Evolutionary conservation across 2,113 vertebrate species (phyloP), one percentile per base, ranked within the genome.

Genomic region (Cebidichthys violaceus): DNA sequence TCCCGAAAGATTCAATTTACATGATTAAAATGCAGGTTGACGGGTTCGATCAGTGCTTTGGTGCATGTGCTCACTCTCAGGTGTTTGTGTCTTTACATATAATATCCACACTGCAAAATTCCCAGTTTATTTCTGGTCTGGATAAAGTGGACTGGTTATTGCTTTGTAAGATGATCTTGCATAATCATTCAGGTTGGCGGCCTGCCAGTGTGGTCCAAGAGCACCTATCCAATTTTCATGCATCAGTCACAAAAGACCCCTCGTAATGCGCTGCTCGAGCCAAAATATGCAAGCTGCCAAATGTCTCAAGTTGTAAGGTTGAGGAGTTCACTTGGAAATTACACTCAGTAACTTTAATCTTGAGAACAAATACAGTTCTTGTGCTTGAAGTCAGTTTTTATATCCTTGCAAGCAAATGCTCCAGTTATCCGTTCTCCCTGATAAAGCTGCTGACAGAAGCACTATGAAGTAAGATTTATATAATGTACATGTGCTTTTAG

Each of bases 111-210:
- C 41, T 69, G 24, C 33, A 55, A 54, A 47, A 33, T 35, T 64
- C 67, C 27, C 29, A 74, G 43, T 86, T 85, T 59, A 67, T 79
- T 86, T 79, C 62, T 77, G 61, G 35, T 80, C 27, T 70, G 79
- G 61, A 81, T 89, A 76, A 83, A 77, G 76, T 62, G 77, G 68
- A 76, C n/a, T 20, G 59, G 75, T 90, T 91, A 87, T 88, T 88
- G 89, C 87, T 86, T 88, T 90, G 94, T 92, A 90, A 93, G 85
- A 86, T 76, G 82, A 93, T 92, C 88, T 94, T 93, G 86, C 80
- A 66, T 89, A 94, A 94, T 92, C 87, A 82, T 68, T 88, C 64
- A 70, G 54, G 70, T 77, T 92, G 93, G 92, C 89, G 15, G 76
- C 27, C 70, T 37, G 84, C 92, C 92, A 82, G 88, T 47, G 41